phyloP scores from a whole-genome alignment of 1,140 invertebrate species.

The Psilanteris sp. region DNA sequence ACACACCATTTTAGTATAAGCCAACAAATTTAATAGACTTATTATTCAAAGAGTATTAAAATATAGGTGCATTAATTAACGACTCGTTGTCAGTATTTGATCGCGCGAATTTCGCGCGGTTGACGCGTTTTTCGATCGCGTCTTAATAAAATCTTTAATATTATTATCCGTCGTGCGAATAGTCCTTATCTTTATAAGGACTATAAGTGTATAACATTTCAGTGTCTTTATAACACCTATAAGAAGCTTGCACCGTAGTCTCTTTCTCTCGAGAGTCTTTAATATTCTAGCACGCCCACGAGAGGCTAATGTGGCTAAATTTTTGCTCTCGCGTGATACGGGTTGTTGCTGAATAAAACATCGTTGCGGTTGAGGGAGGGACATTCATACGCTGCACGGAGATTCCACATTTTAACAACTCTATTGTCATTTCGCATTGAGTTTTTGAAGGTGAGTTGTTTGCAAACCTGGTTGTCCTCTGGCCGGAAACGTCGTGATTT shows the following conservation, averaged over 20 bases:
- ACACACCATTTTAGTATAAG: too few relatives aligned
- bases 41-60: too few relatives aligned
- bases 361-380: not conserved
- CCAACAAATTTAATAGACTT: too few relatives aligned
- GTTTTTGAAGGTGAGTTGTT: conserved; percentile 1
- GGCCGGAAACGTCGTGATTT: conserved; percentile 1
- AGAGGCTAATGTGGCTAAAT: conserved; percentile 35
- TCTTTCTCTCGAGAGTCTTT: conserved; percentile 32
- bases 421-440: conserved; percentile 3
- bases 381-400: not conserved
- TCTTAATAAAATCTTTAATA: conserved; percentile 39
- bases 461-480: not conserved
- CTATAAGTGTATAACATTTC: conserved; percentile 21
- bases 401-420: not conserved
- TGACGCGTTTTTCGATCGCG: not conserved
- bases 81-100: too few relatives aligned
- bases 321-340: conserved; percentile 25
- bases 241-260: conserved; percentile 8
- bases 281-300: conserved; percentile 41
- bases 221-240: conserved; percentile 30
- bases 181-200: conserved; percentile 26
- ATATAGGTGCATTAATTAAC: too few relatives aligned
- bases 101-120: too few relatives aligned
- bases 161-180: conserved; percentile 21
- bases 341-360: conserved; percentile 33